phyloP scores from a whole-genome alignment of 2,797 vertebrate genomes.

The Sus cebifrons region DNA sequence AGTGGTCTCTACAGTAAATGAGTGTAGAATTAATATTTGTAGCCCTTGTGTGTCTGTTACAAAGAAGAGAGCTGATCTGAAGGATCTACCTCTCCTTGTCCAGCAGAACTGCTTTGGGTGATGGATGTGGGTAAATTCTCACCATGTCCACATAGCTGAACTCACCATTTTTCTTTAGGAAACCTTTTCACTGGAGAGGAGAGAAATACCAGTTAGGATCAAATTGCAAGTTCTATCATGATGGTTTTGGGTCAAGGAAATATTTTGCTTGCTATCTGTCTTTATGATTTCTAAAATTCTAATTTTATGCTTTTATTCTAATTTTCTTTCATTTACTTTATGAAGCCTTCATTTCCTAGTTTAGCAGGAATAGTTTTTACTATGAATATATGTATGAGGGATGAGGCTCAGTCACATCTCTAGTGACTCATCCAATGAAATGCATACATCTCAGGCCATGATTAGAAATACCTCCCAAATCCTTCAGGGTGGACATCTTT shows the following conservation, averaged over 20 bases:
- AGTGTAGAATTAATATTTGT: constrained; percentile 63
- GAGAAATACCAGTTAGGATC: neutral
- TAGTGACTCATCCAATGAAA: constrained; percentile 48
- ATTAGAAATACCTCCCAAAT: neutral
- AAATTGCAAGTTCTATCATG: constrained; percentile 28
- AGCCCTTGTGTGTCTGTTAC: neutral
- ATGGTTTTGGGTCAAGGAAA: constrained; percentile 44
- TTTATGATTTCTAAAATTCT: constrained; percentile 61
- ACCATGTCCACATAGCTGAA: neutral
- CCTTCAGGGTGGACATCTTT: constrained; percentile 9
- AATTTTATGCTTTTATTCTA: constrained; percentile 49
- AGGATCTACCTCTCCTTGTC: neutral
- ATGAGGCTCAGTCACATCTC: neutral
- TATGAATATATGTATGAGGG: constrained; percentile 54
- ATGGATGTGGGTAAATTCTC: neutral
- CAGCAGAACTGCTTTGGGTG: neutral
- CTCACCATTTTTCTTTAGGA: constrained; percentile 26
- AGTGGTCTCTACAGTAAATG: neutral
- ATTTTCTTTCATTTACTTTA: constrained; percentile 18
- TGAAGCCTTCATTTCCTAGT: constrained; percentile 29
- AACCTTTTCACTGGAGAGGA: neutral
- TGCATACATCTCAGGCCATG: neutral
- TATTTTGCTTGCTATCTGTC: constrained; percentile 5
- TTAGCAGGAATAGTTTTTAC: constrained; percentile 32
- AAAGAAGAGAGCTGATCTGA: neutral